Percentiles rank a stretch among this genome's conserved stretches.
Conservation (phyloP, 2,797 vertebrate species). For the Nannoperca australis region DNA sequence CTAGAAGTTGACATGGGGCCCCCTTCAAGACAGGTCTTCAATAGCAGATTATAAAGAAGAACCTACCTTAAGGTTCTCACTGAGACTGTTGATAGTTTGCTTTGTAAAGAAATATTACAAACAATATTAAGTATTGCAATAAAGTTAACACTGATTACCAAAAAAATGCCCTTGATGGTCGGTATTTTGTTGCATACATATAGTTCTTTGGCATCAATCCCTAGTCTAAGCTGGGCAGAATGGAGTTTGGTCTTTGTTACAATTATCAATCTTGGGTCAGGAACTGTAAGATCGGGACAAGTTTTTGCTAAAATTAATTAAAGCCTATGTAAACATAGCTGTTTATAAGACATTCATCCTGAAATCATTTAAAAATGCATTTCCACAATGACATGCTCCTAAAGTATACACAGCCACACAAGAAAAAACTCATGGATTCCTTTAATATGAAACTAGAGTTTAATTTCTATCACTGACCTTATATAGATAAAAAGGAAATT, state of each 20-base stretch:
- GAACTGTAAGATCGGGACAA: neutral
- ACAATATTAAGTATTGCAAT: too few relatives aligned
- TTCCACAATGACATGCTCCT: neutral
- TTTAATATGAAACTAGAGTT: neutral
- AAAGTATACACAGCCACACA: neutral
- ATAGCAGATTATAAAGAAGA: neutral
- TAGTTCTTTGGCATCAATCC: neutral
- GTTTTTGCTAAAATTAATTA: neutral
- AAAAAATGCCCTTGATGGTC: neutral
- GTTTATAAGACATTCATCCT: neutral
- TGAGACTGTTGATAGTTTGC: too few relatives aligned
- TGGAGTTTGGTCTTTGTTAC: neutral
- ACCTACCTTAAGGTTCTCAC: neutral
- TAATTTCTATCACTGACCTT: constrained; percentile 13
- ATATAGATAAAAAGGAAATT: neutral
- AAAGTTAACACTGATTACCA: neutral
- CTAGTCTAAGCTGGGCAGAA: neutral
- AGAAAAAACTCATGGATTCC: neutral
- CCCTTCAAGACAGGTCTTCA: neutral
- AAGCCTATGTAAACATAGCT: neutral
- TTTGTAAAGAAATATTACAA: neutral
- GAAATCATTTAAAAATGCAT: neutral
- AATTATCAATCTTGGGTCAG: neutral
- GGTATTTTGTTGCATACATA: neutral
- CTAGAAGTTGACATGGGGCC: neutral